Percentiles rank a stretch among this genome's conserved stretches.
Evolutionary conservation across 2,797 vertebrate genomes (phyloP).

Genomic region (Fundulus diaphanus): DNA sequence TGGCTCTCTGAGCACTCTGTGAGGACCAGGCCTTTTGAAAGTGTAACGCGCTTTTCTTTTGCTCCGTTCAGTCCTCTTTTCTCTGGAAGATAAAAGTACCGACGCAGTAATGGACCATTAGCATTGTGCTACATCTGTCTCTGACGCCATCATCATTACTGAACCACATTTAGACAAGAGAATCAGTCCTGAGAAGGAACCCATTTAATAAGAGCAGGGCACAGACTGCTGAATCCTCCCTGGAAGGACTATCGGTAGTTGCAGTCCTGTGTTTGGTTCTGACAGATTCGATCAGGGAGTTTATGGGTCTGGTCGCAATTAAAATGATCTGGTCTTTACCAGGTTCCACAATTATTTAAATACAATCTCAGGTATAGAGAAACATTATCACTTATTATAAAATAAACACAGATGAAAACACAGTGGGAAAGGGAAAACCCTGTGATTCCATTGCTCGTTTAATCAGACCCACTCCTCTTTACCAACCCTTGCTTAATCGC

Average conservation of each 20-base stretch:
- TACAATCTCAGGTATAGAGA: not conserved
- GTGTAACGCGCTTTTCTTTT: conserved; percentile 27
- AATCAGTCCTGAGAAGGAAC: conserved; percentile 47
- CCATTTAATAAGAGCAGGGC: conserved; percentile 44
- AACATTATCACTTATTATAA: not conserved
- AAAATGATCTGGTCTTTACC: not conserved
- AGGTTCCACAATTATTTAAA: not conserved
- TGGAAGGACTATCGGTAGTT: conserved; percentile 46
- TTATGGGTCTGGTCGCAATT: not conserved
- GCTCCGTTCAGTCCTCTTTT: conserved; percentile 29
- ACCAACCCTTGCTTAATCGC: not conserved
- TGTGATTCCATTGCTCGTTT: not conserved
- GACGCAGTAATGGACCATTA: conserved; percentile 63
- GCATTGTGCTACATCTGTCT: conserved; percentile 56
- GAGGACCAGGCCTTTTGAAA: conserved; percentile 13
- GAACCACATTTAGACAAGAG: conserved; percentile 59
- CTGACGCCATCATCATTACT: conserved; percentile 46
- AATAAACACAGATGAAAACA: not conserved
- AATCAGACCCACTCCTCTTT: not conserved
- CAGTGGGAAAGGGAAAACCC: not conserved
- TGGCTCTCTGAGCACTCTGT: conserved; percentile 20
- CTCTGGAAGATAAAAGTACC: conserved; percentile 49
- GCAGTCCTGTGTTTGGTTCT: conserved; percentile 29
- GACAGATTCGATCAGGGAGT: conserved; percentile 13
- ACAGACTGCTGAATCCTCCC: conserved; percentile 24